phyloP scores from a whole-genome alignment of 2,797 vertebrate species.

The Falco berigora region DNA sequence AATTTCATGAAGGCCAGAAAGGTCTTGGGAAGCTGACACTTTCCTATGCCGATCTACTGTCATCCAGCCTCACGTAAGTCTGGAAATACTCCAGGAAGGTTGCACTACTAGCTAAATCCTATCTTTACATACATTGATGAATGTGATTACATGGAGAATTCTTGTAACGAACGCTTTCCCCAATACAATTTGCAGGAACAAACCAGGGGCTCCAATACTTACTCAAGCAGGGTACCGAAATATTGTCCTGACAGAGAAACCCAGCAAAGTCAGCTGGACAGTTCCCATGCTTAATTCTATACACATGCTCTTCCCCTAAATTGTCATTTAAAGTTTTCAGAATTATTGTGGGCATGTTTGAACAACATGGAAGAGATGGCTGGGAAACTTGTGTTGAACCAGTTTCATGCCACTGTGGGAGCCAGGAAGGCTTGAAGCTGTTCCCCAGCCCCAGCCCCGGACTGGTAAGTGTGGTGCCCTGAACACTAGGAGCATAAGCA shows the following conservation, averaged over 20 bases:
- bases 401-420: fast-evolving
- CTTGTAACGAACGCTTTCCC: neutral
- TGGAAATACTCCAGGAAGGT: neutral
- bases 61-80: neutral
- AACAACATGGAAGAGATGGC: neutral
- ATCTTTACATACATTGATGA: neutral
- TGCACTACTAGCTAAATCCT: neutral
- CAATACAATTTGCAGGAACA: neutral
- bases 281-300: neutral
- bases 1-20: neutral
- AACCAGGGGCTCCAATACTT: neutral
- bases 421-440: neutral
- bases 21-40: neutral
- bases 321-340: neutral
- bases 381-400: neutral
- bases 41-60: neutral
- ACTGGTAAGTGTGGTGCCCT: too few relatives aligned
- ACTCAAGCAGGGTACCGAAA: neutral
- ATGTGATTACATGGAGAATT: neutral
- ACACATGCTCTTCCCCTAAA: neutral
- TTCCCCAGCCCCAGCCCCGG: neutral
- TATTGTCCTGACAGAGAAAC: neutral
- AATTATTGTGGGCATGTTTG: neutral
- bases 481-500: neutral
- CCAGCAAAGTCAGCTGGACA: neutral